Conservation (phyloP, 2,888 invertebrate genomes). For the Syritta pipiens region DNA sequence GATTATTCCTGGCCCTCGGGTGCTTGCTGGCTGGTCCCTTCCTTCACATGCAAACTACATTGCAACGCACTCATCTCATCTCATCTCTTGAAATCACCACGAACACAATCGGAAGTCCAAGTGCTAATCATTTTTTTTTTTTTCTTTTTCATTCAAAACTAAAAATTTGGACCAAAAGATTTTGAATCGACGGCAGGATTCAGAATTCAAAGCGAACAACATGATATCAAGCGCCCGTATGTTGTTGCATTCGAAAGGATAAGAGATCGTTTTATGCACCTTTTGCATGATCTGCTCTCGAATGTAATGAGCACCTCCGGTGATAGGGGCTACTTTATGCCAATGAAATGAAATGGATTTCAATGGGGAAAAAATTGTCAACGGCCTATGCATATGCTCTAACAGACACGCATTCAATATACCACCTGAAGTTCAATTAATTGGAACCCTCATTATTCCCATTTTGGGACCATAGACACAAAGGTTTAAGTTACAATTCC, state of each 20-base stretch:
- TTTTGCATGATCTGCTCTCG: slow-evolving; percentile 57
- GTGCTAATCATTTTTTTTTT: slow-evolving; percentile 52
- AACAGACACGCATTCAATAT: slow-evolving; percentile 52
- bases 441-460: slow-evolving; percentile 60
- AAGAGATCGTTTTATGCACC: slow-evolving; percentile 58
- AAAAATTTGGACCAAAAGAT: slow-evolving; percentile 29
- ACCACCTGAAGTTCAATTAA: slow-evolving; percentile 69
- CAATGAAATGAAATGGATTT: slow-evolving; percentile 17
- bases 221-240: slow-evolving; percentile 57
- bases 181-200: slow-evolving; percentile 59
- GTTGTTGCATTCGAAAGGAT: slow-evolving; percentile 44
- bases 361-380: slow-evolving; percentile 49
- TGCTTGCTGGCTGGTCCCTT: not conserved
- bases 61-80: slow-evolving; percentile 44
- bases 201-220: slow-evolving; percentile 25
- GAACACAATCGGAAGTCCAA: slow-evolving; percentile 34
- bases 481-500: slow-evolving; percentile 60
- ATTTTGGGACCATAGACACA: slow-evolving; percentile 44
- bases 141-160: slow-evolving; percentile 35
- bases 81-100: slow-evolving; percentile 8
- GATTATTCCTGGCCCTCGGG: no score
- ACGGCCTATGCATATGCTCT: slow-evolving; percentile 21
- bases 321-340: slow-evolving; percentile 65
- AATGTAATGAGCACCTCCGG: slow-evolving; percentile 33
- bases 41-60: slow-evolving; percentile 22